Conservation (phyloP, 2,113 vertebrate genomes). For the Ranitomeya imitator region DNA sequence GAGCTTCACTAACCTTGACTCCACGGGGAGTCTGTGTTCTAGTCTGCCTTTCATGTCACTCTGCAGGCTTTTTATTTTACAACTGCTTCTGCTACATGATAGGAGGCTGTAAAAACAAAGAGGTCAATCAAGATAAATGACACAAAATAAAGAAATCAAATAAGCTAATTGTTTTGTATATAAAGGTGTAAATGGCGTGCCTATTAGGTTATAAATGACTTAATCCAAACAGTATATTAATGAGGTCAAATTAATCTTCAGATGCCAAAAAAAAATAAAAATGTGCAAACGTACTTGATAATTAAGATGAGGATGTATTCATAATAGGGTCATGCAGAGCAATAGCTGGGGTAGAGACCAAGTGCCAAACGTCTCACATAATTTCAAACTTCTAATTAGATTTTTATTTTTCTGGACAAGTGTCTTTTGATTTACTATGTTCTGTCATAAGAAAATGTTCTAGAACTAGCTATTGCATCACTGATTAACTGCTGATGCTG, state of each 20-base stretch:
- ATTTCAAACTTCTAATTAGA: slow-evolving; percentile 59
- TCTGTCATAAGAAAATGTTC: slow-evolving; percentile 15
- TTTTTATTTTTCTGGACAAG: slow-evolving; percentile 21
- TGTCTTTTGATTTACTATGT: neutral
- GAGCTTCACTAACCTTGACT: slow-evolving; percentile 57
- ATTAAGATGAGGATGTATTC: slow-evolving; percentile 56
- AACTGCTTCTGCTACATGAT: slow-evolving; percentile 48
- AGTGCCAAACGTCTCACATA: slow-evolving; percentile 37
- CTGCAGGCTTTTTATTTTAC: slow-evolving; percentile 55
- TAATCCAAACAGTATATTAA: slow-evolving; percentile 59
- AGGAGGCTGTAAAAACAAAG: slow-evolving; percentile 55
- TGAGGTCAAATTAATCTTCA: slow-evolving; percentile 58
- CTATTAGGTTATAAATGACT: slow-evolving; percentile 52
- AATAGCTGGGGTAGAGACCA: slow-evolving; percentile 38
- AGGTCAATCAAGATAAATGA: slow-evolving; percentile 57
- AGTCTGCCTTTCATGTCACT: slow-evolving; percentile 58
- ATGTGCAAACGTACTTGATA: slow-evolving; percentile 52
- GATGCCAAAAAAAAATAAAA: slow-evolving; percentile 59
- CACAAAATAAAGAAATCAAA: slow-evolving; percentile 56
- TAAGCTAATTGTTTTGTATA: slow-evolving; percentile 58
- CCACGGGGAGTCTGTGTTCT: slow-evolving; percentile 56
- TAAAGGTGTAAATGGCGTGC: slow-evolving; percentile 42
- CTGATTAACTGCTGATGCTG: neutral
- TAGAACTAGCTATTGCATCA: neutral
- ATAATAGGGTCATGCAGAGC: slow-evolving; percentile 49